phyloP scores from a whole-genome alignment of 2,113 vertebrate genomes.

The Suncus etruscus region DNA sequence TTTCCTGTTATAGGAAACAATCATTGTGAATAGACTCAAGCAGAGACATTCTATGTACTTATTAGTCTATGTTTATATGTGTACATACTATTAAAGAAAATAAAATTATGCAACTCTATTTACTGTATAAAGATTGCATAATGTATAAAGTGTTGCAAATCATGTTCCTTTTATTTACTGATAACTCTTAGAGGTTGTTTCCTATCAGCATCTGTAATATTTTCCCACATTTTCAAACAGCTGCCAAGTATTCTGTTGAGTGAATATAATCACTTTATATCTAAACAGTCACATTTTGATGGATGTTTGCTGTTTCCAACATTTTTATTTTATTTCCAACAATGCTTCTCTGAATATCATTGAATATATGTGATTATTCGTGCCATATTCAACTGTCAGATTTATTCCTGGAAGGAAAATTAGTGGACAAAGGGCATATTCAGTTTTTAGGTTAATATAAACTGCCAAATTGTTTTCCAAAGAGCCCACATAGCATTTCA shows the following conservation, averaged over 20 bases:
- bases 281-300: conserved; percentile 4
- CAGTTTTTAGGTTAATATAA: background rate
- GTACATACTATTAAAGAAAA: background rate
- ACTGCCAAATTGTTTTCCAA: background rate
- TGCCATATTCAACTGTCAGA: background rate
- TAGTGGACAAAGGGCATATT: background rate
- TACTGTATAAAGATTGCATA: background rate
- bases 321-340: conserved; percentile 19
- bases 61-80: background rate
- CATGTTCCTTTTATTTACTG: conserved; percentile 21
- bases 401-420: background rate
- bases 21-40: background rate
- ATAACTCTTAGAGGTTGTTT: background rate
- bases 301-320: conserved; percentile 4
- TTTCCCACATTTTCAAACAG: background rate
- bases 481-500: background rate
- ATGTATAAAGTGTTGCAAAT: background rate
- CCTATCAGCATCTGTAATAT: background rate
- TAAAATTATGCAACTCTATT: background rate
- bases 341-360: background rate
- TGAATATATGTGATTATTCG: background rate
- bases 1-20: background rate
- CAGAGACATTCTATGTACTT: background rate
- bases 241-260: background rate
- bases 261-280: conserved; percentile 15